Base-by-base conservation (phyloP, 2,113 vertebrate species). In the Serilophus lunatus region DNA sequence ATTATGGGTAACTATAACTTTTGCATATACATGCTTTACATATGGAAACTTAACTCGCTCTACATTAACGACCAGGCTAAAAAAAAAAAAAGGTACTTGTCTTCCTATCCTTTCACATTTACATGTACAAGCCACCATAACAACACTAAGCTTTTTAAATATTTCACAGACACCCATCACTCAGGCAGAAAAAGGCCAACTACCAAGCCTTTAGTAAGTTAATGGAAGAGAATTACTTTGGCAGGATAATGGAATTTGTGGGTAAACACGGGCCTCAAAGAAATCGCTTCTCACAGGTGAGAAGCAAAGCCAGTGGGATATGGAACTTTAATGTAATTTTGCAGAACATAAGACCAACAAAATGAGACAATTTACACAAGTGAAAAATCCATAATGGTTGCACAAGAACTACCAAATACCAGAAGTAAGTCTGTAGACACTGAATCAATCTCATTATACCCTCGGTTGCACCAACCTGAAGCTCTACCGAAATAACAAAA, bases 251-350 rank as follows among this genome's bases (percentile, higher is more conserved):
- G 4, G 29, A 33, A 63, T 54, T 23, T 13, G 6, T 45, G 25
- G 9, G 36, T 12, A 83, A 83, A 49, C 12, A 49, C 0, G 22
- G 8, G 22, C 18, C 63, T 63, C 35, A 66, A 53, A 59, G 35
- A 77, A 40, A 75, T 18, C 12, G 8, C 24, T 83, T 54, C 72
- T 69, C 0, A 0, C 7, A 36, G 7, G 13, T 38, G 8, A 72
- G 26, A 75, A 49, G 13, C 20, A 63, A 70, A 81, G 75, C 12
- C 40, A 72, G 8, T 1, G 1, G 1, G 6, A 75, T 19, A 56
- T 0, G 0, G 5, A 88, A 79, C 20, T 77, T 63, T 2, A 82
- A 44, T 0, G 3, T 7, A 71, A 88, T 10, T 68, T 50, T 18
- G 12, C 1, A 13, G 54, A 72, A 66, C 9, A 40, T 10, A 54